Conservation (phyloP, 2,113 vertebrate species). For the Aptenodytes patagonicus region DNA sequence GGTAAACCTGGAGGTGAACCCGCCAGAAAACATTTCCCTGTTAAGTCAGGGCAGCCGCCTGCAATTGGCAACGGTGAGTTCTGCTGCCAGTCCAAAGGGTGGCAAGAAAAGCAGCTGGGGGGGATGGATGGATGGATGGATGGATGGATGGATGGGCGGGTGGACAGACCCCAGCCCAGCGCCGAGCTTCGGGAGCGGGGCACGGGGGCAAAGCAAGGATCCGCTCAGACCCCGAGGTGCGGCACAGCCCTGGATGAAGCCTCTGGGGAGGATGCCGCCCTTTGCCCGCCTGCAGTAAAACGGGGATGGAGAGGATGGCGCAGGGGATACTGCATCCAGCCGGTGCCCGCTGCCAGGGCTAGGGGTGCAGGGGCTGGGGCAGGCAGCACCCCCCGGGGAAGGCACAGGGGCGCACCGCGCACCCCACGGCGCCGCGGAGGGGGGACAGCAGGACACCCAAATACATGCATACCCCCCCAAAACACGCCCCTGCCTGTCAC, state of each 20-base stretch:
- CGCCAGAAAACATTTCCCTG: not conserved
- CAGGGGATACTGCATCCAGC: not conserved
- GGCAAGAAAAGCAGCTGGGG: not conserved
- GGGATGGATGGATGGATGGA: not conserved
- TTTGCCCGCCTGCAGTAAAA: not conserved
- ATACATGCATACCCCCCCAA: rapidly evolving
- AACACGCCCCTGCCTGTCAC: not conserved
- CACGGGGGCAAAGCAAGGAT: not conserved
- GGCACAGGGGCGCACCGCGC: not conserved
- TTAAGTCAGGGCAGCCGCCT: not conserved
- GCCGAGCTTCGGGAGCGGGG: not conserved
- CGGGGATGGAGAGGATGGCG: not conserved
- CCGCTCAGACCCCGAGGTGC: not conserved
- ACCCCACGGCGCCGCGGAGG: too few relatives aligned
- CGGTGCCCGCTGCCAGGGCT: not conserved
- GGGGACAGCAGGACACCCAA: not conserved
- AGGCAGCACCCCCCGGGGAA: not conserved
- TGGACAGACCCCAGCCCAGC: not conserved
- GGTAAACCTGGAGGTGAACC: not conserved
- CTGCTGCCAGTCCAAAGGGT: not conserved
- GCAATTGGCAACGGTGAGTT: not conserved
- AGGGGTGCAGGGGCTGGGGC: not conserved
- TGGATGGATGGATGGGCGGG: not conserved
- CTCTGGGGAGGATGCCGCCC: not conserved
- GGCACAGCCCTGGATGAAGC: not conserved